A percentile compares a stretch with the other conserved stretches of the same genome.
Conservation (phyloP, 1,140 invertebrate species). For the Schlechtendalia chinensis region DNA sequence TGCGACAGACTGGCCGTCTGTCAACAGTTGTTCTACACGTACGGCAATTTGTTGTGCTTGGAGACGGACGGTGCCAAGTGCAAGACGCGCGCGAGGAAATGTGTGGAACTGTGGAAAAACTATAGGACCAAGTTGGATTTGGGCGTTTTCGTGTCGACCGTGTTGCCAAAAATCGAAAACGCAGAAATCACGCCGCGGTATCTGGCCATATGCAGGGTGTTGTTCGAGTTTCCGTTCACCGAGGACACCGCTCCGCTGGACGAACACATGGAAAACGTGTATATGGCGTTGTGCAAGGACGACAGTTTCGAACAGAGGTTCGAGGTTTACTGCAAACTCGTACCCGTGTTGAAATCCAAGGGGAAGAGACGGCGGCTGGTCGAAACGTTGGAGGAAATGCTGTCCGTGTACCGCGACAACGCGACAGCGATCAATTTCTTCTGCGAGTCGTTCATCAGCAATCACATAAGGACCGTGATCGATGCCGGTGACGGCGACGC, state of each 20-base stretch:
- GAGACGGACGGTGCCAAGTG: constrained; percentile 25
- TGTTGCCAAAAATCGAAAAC: constrained; percentile 27
- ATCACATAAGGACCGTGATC: constrained; percentile 27
- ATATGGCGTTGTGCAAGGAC: constrained; percentile 23
- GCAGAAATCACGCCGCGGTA: constrained; percentile 16
- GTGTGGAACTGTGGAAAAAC: constrained; percentile 31
- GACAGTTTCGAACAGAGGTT: constrained; percentile 29
- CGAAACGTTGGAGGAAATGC: constrained; percentile 28
- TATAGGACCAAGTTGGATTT: constrained; percentile 33
- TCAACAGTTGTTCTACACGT: constrained; percentile 29
- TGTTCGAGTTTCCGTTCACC: constrained; percentile 31
- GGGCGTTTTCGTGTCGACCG: constrained; percentile 10
- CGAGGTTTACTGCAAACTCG: constrained; percentile 40
- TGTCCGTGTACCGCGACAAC: constrained; percentile 19
- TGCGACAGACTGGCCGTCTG: constrained; percentile 4
- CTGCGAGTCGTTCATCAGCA: constrained; percentile 37
- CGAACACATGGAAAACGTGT: constrained; percentile 35
- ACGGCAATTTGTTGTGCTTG: constrained; percentile 33
- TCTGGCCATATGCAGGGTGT: constrained; percentile 18
- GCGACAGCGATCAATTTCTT: constrained; percentile 19
- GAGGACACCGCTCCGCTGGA: constrained; percentile 16
- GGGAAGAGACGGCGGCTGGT: constrained; percentile 28
- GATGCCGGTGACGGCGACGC: neutral
- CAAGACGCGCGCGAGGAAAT: constrained; percentile 12
- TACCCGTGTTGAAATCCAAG: constrained; percentile 35